Conservation (phyloP, 2,797 vertebrate species). For the Cyclura pinguis region DNA sequence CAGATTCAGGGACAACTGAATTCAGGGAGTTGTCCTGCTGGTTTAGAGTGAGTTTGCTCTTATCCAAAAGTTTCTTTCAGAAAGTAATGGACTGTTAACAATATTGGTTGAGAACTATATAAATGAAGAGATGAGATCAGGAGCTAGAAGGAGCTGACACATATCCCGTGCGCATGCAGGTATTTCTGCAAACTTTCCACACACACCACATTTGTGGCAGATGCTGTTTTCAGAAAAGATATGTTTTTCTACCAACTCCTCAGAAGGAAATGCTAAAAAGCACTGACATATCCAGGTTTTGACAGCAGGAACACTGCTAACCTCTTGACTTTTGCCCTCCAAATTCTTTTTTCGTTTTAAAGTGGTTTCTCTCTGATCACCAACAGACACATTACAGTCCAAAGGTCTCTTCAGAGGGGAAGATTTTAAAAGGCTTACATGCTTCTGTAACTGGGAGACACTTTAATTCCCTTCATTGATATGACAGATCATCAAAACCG, state of each 20-base stretch:
- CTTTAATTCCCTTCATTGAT: slow-evolving; percentile 81
- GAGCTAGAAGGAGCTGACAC: no score
- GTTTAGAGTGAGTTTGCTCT: no score
- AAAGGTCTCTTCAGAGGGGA: slow-evolving; percentile 78
- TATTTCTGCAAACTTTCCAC: slow-evolving; percentile 88
- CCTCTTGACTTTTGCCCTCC: slow-evolving; percentile 59
- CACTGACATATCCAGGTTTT: slow-evolving; percentile 94
- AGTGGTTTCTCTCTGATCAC: slow-evolving; percentile 38
- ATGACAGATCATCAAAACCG: slow-evolving; percentile 89
- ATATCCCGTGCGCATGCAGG: no score
- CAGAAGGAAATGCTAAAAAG: slow-evolving; percentile 83
- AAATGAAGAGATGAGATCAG: no score
- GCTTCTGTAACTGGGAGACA: slow-evolving; percentile 63
- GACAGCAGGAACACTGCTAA: slow-evolving; percentile 44
- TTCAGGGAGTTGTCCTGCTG: no score
- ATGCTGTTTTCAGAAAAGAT: slow-evolving; percentile 91
- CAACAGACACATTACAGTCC: slow-evolving; percentile 44
- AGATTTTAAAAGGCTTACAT: slow-evolving; percentile 69
- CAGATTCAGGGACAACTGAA: no score
- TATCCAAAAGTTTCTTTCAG: no score
- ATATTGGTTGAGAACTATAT: no score
- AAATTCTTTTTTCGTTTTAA: slow-evolving; percentile 78
- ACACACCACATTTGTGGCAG: slow-evolving; percentile 92
- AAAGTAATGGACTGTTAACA: no score
- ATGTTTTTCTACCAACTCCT: slow-evolving; percentile 87